Evolutionary conservation across 2,888 invertebrate species (phyloP), one percentile per base, ranked within the genome.

Genomic region (Lottia scabra): DNA sequence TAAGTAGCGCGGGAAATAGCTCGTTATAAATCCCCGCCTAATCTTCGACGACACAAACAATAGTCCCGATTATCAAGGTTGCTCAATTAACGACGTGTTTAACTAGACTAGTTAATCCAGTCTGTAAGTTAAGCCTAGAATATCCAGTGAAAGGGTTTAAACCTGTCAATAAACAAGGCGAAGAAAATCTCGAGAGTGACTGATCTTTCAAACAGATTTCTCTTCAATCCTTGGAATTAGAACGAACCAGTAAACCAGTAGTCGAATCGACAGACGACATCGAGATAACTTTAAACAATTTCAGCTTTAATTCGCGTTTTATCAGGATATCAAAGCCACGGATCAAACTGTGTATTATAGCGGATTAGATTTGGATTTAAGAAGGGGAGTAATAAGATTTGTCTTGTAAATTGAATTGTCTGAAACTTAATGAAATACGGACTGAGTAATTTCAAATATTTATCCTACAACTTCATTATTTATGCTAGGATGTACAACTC

Each of bases 381-480:
- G 23, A 23, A 23, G 19, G 23, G 56, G 8, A 23, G 56, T 56
- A 56, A 56, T 56, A 56, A 56, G 56, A 56, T 56, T 56, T 56
- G 56, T 56, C 56, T 23, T 56, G 56, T 56, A 56, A 56, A 56
- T 56, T 56, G 56, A 56, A 56, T 56, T 56, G 56, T 56, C 56
- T 56, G 56, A 23, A 23, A 23, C 19, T 56, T 56, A 19, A 56
- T 56, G 19, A 23, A 56, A 56, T 12, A 56, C 19, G 19, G 56
- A 23, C 23, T 10, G 19, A 56, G 19, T 56, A 56, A 23, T 56
- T 56, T 56, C 56, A 56, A 56, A 56, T 56, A 56, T 56, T 56
- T 56, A 56, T 56, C 23, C 19, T 56, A 23, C 56, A 23, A 23
- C 56, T 56, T 19, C 10, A 56, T 23, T 56, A 15, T 56, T 10